Evolutionary conservation across 1,140 invertebrate species (phyloP).

Genomic region (Polypedilum pembai): DNA sequence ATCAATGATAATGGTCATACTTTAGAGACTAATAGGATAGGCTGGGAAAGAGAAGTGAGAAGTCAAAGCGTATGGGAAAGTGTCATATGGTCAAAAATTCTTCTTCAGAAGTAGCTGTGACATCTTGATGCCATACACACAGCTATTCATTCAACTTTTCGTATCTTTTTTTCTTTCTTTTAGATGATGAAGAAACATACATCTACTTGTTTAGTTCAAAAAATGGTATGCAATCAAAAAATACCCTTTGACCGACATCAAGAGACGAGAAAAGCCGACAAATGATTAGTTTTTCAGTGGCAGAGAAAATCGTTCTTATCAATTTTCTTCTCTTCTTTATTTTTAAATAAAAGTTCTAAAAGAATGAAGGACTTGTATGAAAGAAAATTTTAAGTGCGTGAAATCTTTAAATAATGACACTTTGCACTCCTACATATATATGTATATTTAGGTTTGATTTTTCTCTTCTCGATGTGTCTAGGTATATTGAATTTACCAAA

Average conservation of each 20-base stretch:
- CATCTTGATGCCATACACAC: not conserved
- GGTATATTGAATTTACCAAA: too few species aligned
- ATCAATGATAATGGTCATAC: not conserved
- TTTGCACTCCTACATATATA: not conserved
- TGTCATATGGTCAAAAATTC: not conserved
- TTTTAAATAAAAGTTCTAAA: not conserved
- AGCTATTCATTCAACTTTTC: not conserved
- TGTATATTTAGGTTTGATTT: not conserved
- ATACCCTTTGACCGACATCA: slow-evolving; percentile 1
- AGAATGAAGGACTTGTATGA: not conserved
- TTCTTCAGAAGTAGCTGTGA: not conserved
- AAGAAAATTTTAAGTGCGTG: not conserved
- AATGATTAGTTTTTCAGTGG: slow-evolving; percentile 25
- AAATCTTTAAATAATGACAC: not conserved
- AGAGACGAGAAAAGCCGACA: slow-evolving; percentile 17
- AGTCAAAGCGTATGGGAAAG: not conserved
- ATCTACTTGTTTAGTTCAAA: too few species aligned
- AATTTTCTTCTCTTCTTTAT: not conserved
- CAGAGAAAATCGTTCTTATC: not conserved
- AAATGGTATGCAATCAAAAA: too few species aligned
- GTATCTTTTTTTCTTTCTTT: too few species aligned
- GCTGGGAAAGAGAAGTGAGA: not conserved
- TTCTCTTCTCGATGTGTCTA: too few species aligned
- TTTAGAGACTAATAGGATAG: not conserved
- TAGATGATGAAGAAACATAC: too few species aligned